These are phyloP conservation scores for Larimichthys crocea DNA, from an alignment of 2,113 vertebrate genomes.

Conservation along the genomic window DNA sequence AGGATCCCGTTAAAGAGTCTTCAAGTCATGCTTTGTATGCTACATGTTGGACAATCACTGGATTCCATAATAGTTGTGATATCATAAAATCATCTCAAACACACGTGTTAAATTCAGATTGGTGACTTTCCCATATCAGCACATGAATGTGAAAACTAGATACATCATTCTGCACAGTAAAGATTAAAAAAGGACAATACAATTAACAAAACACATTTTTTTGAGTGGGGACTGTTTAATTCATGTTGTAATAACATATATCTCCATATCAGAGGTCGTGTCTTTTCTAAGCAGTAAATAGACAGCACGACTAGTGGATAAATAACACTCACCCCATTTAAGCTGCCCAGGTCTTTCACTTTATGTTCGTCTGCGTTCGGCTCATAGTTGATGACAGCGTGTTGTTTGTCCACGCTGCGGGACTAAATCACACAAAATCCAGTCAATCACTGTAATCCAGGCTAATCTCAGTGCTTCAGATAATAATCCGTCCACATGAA, in stretches of 20 bases:
- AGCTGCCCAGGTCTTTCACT: conserved; percentile 95
- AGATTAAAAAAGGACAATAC: not conserved
- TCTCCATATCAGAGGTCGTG: not conserved
- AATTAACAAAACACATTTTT: not conserved
- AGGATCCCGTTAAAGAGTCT: too few relatives aligned
- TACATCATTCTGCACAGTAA: not conserved
- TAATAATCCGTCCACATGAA: conserved; percentile 24
- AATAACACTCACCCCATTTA: conserved; percentile 91
- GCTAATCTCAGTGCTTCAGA: conserved; percentile 36
- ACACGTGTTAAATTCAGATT: not conserved
- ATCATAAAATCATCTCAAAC: too few relatives aligned
- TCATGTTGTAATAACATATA: not conserved
- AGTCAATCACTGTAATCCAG: conserved; percentile 52
- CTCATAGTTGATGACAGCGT: conserved; percentile 97
- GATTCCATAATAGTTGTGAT: too few relatives aligned
- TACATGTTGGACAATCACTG: not conserved
- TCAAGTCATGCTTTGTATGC: not conserved
- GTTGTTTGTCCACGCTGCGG: conserved; percentile 98
- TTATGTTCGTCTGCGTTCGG: conserved; percentile 91
- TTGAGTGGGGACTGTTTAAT: not conserved
- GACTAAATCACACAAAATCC: conserved; percentile 85
- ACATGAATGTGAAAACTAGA: not conserved
- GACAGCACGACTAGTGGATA: not conserved
- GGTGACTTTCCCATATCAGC: not conserved
- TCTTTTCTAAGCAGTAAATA: not conserved